phyloP scores from a whole-genome alignment of 2,113 vertebrate species.

The Motacilla alba region DNA sequence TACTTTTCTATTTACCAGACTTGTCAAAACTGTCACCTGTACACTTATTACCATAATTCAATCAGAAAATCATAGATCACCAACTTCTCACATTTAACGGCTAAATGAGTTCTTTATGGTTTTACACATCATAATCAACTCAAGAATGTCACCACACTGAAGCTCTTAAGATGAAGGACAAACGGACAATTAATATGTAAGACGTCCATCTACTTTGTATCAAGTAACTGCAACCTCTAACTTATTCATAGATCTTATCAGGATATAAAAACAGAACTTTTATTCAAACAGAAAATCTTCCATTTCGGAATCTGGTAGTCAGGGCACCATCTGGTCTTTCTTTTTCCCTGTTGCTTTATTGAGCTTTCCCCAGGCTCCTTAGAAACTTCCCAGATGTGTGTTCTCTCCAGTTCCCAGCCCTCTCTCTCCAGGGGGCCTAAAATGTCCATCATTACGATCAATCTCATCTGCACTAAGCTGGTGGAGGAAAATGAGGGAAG shows the following conservation, averaged over 20 bases:
- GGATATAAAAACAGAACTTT: neutral
- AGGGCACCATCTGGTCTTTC: constrained; percentile 14
- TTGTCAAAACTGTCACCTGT: neutral
- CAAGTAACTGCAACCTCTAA: neutral
- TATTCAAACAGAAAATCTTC: neutral
- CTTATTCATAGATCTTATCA: neutral
- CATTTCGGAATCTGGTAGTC: constrained; percentile 5
- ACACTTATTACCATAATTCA: neutral
- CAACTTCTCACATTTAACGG: neutral
- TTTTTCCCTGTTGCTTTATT: neutral
- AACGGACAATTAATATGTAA: neutral
- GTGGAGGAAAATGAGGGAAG: neutral
- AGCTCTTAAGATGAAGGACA: neutral
- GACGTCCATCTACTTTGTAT: neutral
- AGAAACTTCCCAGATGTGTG: neutral
- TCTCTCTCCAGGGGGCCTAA: neutral
- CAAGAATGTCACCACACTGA: neutral
- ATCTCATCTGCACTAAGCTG: constrained; percentile 31
- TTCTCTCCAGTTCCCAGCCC: neutral
- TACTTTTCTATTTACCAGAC: neutral
- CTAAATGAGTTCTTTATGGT: neutral
- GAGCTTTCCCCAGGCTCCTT: neutral
- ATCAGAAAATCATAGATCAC: neutral
- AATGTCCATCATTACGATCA: constrained; percentile 28
- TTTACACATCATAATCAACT: constrained; percentile 2